Base-by-base conservation (phyloP, 2,113 vertebrate species). In the Chitala chitala region DNA sequence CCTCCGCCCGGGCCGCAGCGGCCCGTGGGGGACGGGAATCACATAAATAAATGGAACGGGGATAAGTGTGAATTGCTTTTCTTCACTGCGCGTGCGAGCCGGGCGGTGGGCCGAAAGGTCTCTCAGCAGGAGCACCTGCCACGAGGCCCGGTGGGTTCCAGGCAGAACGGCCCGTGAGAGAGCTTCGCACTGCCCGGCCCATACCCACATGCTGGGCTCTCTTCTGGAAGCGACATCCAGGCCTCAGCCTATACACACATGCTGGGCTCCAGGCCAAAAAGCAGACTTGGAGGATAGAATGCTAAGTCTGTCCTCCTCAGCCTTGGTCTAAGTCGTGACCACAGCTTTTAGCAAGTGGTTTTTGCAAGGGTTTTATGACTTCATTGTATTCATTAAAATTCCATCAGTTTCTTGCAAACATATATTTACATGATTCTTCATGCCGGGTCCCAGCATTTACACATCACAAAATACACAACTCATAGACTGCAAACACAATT, bases 31-130 rank as follows among this genome's bases (percentile, higher is more conserved):
- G 22, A 13, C 29, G 12, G 44, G 46, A 69, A 69, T 69, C 66
- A 15, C 66, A 69, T 69, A 51, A 69, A 69, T 69, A 69, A 69
- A 69, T 69, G 66, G 66, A 48, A 69, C 29, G 1, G 46, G 44
- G 66, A 69, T 33, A 69, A 69, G 66, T 69, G 66, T 8, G 48
- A 69, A 69, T 69, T 69, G 46, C 66, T 69, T 69, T 51, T 69
- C 44, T 26, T 50, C 66, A 15, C 66, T 3, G 26, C 5, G 44
- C 13, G 64, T 5, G 29, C 17, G 7, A 53, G 66, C 66, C 44
- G n/a, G 63, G 46, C 66, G 15, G 66, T 3, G 7, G 66, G 66
- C 66, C 66, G 44, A 69, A 31, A 50, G 44, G 66, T 69, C 48
- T 69, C 44, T 31, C 66, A 51, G 66, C 66, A 51, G 44, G 66